phyloP scores from a whole-genome alignment of 2,113 vertebrate genomes.

The Pavo muticus region DNA sequence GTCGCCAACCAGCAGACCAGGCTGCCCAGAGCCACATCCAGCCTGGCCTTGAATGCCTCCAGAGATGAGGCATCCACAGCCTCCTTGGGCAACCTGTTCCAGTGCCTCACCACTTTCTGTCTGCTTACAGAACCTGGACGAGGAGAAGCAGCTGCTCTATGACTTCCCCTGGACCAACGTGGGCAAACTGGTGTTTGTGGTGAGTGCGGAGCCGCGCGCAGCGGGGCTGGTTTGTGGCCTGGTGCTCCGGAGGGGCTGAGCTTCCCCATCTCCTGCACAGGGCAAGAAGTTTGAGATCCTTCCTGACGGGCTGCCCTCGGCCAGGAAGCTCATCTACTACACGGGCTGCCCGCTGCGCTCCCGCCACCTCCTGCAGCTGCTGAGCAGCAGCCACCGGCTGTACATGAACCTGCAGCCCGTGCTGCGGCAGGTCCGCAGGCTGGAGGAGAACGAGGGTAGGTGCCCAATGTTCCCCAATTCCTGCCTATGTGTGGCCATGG shows the following conservation, averaged over 20 bases:
- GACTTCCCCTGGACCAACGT: conserved; percentile 99
- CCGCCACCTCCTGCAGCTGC: conserved; percentile 94
- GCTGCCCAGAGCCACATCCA: no score
- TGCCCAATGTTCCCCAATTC: neutral
- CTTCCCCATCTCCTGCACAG: conserved; percentile 62
- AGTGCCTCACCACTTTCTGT: no score
- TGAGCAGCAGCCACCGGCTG: conserved; percentile 97
- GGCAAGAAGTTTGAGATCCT: conserved; percentile 99
- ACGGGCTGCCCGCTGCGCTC: conserved; percentile 94
- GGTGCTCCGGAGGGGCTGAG: neutral
- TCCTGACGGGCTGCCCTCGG: conserved; percentile 93
- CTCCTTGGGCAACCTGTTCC: no score
- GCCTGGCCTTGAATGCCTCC: no score
- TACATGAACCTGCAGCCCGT: conserved; percentile 98
- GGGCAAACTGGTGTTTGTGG: conserved; percentile 98
- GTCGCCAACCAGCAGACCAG: no score
- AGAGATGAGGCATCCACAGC: no score
- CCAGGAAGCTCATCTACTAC: conserved; percentile 96
- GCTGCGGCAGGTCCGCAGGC: conserved; percentile 91
- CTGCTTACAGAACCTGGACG: conserved; percentile 86
- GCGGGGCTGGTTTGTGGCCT: neutral
- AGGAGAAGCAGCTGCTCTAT: conserved; percentile 92
- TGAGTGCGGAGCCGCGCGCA: conserved; percentile 75
- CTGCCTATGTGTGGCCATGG: rapidly evolving
- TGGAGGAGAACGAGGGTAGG: conserved; percentile 96